These are phyloP conservation scores for Aegithalos caudatus DNA, from an alignment of 2,113 vertebrate genomes.

Conservation along the genomic window DNA sequence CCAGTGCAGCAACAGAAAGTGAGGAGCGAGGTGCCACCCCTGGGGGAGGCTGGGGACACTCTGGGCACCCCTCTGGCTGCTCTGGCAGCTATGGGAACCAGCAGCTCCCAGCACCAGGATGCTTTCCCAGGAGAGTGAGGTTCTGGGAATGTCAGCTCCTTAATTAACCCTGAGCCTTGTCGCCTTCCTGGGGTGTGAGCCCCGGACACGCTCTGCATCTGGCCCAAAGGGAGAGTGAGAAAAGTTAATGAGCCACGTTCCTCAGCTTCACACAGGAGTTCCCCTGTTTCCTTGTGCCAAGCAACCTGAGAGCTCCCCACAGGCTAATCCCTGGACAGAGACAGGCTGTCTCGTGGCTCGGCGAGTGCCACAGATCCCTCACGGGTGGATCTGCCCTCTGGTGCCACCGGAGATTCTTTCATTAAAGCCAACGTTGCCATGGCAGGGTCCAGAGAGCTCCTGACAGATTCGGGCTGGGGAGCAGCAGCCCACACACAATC, in stretches of 20 bases:
- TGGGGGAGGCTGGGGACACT: background rate
- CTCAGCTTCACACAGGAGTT: background rate
- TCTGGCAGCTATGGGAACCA: background rate
- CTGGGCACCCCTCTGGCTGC: background rate
- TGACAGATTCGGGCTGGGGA: constrained; percentile 24
- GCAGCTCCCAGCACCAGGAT: accelerated
- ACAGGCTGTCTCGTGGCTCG: constrained; percentile 12
- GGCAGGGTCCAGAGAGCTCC: constrained; percentile 10
- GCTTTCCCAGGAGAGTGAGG: background rate
- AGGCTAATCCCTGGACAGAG: constrained; percentile 33
- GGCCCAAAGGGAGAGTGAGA: constrained; percentile 9
- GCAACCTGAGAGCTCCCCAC: background rate
- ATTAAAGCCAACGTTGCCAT: constrained; percentile 52
- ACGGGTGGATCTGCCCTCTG: constrained; percentile 9
- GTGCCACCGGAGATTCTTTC: constrained; percentile 25
- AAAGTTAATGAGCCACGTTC: constrained; percentile 42
- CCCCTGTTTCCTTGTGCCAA: background rate
- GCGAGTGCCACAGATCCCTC: background rate
- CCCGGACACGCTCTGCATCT: background rate
- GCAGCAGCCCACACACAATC: background rate
- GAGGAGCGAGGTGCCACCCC: background rate
- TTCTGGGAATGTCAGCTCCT: background rate
- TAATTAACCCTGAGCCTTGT: constrained; percentile 31
- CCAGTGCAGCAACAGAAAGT: accelerated
- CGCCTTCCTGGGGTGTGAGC: background rate